Base-by-base conservation (phyloP, 2,797 vertebrate species). In the Mus spretus region DNA sequence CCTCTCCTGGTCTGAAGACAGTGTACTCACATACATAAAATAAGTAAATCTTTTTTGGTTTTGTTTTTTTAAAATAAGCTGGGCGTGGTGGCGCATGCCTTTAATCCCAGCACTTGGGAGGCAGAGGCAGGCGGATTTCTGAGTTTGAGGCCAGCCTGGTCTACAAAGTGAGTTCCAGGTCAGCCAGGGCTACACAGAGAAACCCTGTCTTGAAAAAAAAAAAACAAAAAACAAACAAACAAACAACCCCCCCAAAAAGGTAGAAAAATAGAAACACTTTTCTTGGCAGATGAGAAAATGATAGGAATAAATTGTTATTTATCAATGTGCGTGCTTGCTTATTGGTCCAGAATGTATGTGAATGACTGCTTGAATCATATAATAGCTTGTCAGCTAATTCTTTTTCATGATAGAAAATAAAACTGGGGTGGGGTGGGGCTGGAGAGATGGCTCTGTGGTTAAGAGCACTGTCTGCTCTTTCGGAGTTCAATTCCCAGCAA, bases 291-390 rank as follows among this genome's bases (percentile, higher is more conserved):
- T 81, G 19, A 31, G 10, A 79, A 84, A 19, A 93, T 86, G 26
- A 77, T 84, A 93, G n/a, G 90, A 94, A 75, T 92, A 95, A 95
- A 92, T 79, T 91, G 3, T 77, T 93, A 44, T 96, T 89, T 89
- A 78, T 93, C 9, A 81, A 92, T 82, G 55, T 95, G 83, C 92
- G 67, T 86, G 10, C 37, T 89, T 92, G 4, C 74, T 92, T 75
- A n/a, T 75, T 91, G 63, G 72, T 92, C 88, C 92, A 47, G 88
- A 83, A 85, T 91, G 34, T 86, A 20, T 84, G 28, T 86, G 65
- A 91, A 84, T 89, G 80, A 87, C 80, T 91, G 63, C 13, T 96
- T 91, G 72, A 28, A 63, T 55, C 67, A 90, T 74, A 94, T 19
- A 94, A 80, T 86, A 59, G 17, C 63, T 92, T 89, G 80, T 78